Percentiles rank a stretch among this genome's conserved stretches.
phyloP scores from a whole-genome alignment of 2,888 invertebrate species.

The Diaphora mendica region DNA sequence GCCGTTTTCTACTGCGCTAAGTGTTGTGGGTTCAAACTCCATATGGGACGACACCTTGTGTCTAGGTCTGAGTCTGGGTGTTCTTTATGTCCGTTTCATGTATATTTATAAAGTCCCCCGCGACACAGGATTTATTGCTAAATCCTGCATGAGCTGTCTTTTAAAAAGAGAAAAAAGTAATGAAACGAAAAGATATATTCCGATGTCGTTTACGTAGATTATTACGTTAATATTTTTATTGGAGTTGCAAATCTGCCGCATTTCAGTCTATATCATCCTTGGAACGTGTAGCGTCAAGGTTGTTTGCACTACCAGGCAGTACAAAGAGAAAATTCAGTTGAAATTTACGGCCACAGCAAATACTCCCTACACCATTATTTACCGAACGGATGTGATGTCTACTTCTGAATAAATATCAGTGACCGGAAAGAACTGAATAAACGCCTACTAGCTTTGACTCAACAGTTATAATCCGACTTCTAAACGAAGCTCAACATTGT shows the following conservation, averaged over 20 bases:
- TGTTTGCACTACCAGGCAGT: slow-evolving; percentile 77
- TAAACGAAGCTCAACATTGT: neutral
- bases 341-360: slow-evolving; percentile 80
- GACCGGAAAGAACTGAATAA: slow-evolving; percentile 51
- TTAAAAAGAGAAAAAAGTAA: too few species aligned
- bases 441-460: slow-evolving; percentile 28
- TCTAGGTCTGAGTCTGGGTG: too few species aligned
- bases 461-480: slow-evolving; percentile 23
- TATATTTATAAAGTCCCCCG: too few species aligned
- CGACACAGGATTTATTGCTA: too few species aligned
- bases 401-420: slow-evolving; percentile 60
- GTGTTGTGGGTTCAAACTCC: too few species aligned
- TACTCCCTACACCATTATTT: slow-evolving; percentile 82
- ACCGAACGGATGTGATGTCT: slow-evolving; percentile 73
- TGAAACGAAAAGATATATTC: too few species aligned
- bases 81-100: too few species aligned
- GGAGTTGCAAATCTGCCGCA: slow-evolving; percentile 21
- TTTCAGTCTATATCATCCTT: slow-evolving; percentile 54
- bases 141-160: too few species aligned
- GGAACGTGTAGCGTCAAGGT: slow-evolving; percentile 66
- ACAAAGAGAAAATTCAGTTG: slow-evolving; percentile 82
- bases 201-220: too few species aligned
- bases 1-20: too few species aligned
- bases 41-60: too few species aligned
- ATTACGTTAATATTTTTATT: neutral